Evolutionary conservation across 2,888 invertebrate genomes (phyloP), one percentile per base, ranked within the genome.

Genomic region (Eupithecia subfuscata): DNA sequence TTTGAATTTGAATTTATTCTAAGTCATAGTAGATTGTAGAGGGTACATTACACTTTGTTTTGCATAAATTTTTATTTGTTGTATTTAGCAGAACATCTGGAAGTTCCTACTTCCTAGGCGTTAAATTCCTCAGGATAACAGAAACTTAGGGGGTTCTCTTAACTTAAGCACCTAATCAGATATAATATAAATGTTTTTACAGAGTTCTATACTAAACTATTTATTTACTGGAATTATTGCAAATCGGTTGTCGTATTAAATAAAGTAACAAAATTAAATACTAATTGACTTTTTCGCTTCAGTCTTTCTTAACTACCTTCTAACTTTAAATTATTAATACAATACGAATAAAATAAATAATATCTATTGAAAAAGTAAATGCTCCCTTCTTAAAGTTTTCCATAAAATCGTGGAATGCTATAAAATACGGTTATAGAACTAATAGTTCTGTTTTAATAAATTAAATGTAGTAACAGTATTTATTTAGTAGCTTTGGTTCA

Each of bases 201-300:
- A n/a, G 9, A 30, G n/a, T 64, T 34, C 6, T 30, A 64, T 12
- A 12, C 14, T 43, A 43, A 40, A 11, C 67, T 67, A 67, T 25
- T 25, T 43, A 43, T 68, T 43, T 22, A 68, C n/a, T 43, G 68
- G 68, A 68, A 68, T 68, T 45, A 68, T 68, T 68, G 68, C 68
- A 67, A 64, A 40, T 67, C n/a, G 16, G n/a, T 40, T 68, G 25
- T 45, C 25, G n/a, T 40, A n/a, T 9, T 69, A 64, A 34, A 45
- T 34, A 69, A 11, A 73, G 60, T 70, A 80, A 68, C 43, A 37
- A 75, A 48, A 76, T 60, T 75, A 75, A 70, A 74, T 76, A 77
- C 79, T 89, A 89, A 89, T 90, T 89, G 90, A 90, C 89, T 90
- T 90, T 88, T 88, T 82, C 79, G 75, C 83, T 86, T 90, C 90